phyloP scores from a whole-genome alignment of 2,888 invertebrate genomes.

The Temnothorax ravouxi region DNA sequence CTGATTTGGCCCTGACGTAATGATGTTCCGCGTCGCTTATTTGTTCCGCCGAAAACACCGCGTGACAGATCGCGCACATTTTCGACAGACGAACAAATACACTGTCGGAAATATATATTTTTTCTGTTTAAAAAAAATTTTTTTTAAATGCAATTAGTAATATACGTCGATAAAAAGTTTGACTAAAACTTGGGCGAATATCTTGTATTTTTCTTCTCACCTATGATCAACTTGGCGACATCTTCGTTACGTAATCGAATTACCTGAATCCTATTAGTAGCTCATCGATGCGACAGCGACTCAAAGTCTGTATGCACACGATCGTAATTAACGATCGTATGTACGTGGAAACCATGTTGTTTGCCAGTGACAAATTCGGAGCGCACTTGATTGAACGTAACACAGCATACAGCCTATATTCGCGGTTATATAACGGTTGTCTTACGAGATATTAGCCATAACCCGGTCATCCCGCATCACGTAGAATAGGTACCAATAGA shows the following conservation, averaged over 20 bases:
- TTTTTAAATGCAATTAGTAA: not conserved
- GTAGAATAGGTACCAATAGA: not conserved
- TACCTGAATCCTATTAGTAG: constrained; percentile 78
- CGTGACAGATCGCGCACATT: not conserved
- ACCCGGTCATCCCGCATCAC: not conserved
- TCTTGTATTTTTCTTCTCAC: not conserved
- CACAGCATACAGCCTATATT: constrained; percentile 45
- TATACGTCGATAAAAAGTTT: not conserved
- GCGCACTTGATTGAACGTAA: constrained; percentile 70
- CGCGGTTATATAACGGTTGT: constrained; percentile 45
- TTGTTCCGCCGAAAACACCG: not conserved
- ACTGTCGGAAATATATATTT: not conserved
- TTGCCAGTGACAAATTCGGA: constrained; percentile 72
- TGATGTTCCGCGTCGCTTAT: constrained; percentile 37
- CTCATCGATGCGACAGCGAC: constrained; percentile 69
- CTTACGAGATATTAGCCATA: constrained; percentile 59
- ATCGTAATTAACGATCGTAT: constrained; percentile 61
- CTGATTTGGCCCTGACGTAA: constrained; percentile 29
- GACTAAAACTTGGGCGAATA: not conserved
- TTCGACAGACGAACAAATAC: not conserved
- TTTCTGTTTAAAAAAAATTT: not conserved
- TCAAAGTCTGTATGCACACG: constrained; percentile 38
- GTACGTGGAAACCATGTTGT: constrained; percentile 71
- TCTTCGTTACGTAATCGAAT: constrained; percentile 78
- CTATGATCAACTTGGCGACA: constrained; percentile 27